Base-by-base conservation (phyloP, 2,797 vertebrate species). In the Bucorvus abyssinicus region DNA sequence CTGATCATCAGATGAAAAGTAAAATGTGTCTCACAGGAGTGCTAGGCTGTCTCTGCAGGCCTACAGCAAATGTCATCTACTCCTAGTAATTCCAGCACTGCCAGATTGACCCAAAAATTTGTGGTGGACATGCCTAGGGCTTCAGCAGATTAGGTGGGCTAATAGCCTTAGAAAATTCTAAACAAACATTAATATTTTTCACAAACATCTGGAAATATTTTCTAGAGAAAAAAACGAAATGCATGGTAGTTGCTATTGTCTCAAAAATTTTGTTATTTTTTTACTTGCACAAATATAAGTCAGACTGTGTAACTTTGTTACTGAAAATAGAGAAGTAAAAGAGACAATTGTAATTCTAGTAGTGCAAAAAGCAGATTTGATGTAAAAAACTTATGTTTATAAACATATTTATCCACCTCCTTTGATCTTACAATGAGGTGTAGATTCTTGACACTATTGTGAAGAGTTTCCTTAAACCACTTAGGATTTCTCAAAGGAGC, bases 191-290 rank as follows among this genome's bases (percentile, higher is more conserved):
- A 3, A 12, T 16, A 40, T 53, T 86, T 90, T 77, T 69, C 16
- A 24, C 5, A 57, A 68, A 7, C 4, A 34, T 42, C 19, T 69
- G n/a, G 7, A 52, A 2, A 38, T n/a, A 42, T 47, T 42, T 74
- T 52, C n/a, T 3, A 27, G 14, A 18, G 9, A 14, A 59, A 67
- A 29, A 34, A 38, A 1, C 3, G 23, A 81, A 34, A 61, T 32
- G 2, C 2, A 4, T 23, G 8, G 19, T 53, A 53, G n/a, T 42
- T 1, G 0, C 10, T 55, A 22, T 50, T 26, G 29, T 67, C 7
- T 78, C 27, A 49, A 20, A 0, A 7, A 13, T 70, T 47, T 14
- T 38, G 2, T 6, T 27, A 4, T 45, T 61, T 68, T 80, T 34
- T 81, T 64, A 49, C 30, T 65, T 70, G 11, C 12, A 18, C 24